phyloP scores from a whole-genome alignment of 2,888 invertebrate species.

The Eupelmus urozonus region DNA sequence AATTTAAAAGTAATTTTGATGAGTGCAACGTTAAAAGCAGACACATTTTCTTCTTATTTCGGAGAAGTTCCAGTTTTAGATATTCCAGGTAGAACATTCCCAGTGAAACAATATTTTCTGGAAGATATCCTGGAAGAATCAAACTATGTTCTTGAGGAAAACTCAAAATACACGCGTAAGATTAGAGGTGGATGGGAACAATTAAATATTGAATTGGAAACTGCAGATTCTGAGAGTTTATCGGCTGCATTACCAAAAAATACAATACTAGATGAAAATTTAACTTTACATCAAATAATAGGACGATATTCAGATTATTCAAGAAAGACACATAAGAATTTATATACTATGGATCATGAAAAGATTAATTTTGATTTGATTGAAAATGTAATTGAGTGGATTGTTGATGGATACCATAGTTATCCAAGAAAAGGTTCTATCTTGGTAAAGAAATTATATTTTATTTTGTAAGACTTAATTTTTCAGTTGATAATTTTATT shows the following conservation, averaged over 20 bases:
- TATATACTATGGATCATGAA: conserved; percentile 87
- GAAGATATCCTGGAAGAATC: conserved; percentile 88
- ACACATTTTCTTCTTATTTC: conserved; percentile 91
- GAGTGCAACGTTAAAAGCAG: conserved; percentile 95
- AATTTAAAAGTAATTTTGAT: conserved; percentile 92
- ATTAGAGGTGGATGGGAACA: conserved; percentile 81
- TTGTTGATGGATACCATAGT: conserved; percentile 84
- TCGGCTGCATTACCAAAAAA: conserved; percentile 81
- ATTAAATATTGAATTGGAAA: conserved; percentile 83
- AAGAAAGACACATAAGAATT: conserved; percentile 83
- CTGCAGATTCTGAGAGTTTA: conserved; percentile 81
- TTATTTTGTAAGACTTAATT: background rate
- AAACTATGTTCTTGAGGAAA: conserved; percentile 81
- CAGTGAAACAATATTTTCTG: conserved; percentile 88
- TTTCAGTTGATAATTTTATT: no score
- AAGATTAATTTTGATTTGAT: conserved; percentile 88
- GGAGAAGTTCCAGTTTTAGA: conserved; percentile 86
- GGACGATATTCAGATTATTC: conserved; percentile 83
- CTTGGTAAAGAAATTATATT: conserved; percentile 75
- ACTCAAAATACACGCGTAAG: conserved; percentile 82
- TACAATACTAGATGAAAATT: conserved; percentile 84
- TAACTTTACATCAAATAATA: conserved; percentile 83
- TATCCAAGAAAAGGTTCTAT: conserved; percentile 87
- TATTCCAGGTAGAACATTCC: conserved; percentile 91
- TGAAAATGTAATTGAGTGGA: conserved; percentile 84